Conservation (phyloP, 2,888 invertebrate species). For the Heliconius ethilla region DNA sequence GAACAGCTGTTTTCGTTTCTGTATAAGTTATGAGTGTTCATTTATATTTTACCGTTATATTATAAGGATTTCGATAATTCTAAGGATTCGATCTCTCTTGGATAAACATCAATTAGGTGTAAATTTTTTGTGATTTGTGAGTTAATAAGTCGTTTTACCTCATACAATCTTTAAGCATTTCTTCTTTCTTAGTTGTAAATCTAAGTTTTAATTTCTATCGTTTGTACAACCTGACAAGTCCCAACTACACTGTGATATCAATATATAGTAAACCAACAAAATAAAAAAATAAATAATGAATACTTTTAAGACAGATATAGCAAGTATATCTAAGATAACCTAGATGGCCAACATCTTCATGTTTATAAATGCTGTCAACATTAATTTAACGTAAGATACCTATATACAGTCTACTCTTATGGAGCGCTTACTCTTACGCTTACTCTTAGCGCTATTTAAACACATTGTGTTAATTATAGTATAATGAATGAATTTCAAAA, state of each 20-base stretch:
- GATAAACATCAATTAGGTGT: background rate
- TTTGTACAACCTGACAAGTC: background rate
- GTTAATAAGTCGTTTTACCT: no score
- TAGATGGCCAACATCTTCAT: no score
- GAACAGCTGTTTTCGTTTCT: conserved; percentile 44
- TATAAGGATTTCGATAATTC: background rate
- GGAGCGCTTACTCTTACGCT: no score
- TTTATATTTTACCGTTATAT: conserved; percentile 19
- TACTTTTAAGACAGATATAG: background rate
- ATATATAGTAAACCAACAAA: background rate
- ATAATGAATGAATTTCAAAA: no score
- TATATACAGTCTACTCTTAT: no score
- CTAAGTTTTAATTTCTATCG: background rate
- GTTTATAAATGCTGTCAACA: no score
- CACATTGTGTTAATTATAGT: no score
- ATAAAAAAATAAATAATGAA: background rate
- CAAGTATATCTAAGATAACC: no score
- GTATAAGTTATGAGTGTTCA: conserved; percentile 38
- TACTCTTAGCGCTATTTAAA: no score
- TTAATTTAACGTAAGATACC: no score
- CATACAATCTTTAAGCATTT: no score
- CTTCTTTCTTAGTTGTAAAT: background rate
- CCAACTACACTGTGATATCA: background rate
- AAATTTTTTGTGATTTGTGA: background rate
- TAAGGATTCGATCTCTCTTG: background rate